phyloP scores from a whole-genome alignment of 2,797 vertebrate species.

The Sylvia borin region DNA sequence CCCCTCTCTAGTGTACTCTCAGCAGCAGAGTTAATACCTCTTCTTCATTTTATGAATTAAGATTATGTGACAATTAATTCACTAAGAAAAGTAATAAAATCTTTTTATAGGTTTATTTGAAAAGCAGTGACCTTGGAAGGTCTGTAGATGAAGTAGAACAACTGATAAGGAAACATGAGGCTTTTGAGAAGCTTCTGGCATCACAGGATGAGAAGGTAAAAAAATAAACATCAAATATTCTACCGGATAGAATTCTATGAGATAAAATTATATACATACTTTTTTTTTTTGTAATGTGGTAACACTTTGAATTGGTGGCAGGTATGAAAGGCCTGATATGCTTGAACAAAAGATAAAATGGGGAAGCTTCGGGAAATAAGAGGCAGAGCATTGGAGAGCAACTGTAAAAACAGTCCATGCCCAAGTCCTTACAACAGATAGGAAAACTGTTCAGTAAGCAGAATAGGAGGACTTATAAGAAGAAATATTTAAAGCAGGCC shows the following conservation, averaged over 20 bases:
- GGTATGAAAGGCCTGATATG: neutral
- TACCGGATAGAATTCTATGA: neutral
- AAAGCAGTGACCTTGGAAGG: conserved; percentile 80
- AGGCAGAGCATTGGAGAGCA: neutral
- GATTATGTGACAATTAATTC: neutral
- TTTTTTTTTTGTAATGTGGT: neutral
- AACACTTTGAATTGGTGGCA: neutral
- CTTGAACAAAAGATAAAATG: neutral
- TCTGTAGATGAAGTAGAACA: conserved; percentile 85
- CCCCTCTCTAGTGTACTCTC: neutral
- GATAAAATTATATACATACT: neutral
- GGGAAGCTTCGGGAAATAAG: neutral
- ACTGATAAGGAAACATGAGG: conserved; percentile 84
- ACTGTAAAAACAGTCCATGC: neutral
- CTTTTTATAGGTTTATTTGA: conserved; percentile 81
- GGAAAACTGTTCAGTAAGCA: neutral
- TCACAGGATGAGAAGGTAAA: conserved; percentile 90
- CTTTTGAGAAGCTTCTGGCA: conserved; percentile 88
- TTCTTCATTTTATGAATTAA: neutral
- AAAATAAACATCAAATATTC: neutral
- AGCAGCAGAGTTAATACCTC: neutral
- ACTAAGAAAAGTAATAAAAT: neutral
- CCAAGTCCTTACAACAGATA: neutral
- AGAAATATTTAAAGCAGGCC: neutral
- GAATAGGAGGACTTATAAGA: neutral